Base-by-base conservation (phyloP, 1,140 invertebrate species). In the Calephelis virginiensis region DNA sequence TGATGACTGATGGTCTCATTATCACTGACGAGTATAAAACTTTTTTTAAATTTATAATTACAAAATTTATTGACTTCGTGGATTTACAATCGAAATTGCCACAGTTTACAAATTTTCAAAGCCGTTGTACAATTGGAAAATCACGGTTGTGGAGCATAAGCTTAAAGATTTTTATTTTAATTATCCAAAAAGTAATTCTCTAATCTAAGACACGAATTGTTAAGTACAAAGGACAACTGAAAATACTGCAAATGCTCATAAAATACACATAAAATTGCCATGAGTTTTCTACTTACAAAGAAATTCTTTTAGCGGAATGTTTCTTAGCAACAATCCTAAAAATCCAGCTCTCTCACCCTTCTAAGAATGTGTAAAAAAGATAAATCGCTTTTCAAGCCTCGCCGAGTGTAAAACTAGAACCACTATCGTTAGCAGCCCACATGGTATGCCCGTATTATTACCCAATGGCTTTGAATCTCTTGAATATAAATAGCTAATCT, bases 301-400 rank as follows among this genome's bases (percentile, higher is more conserved):
- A 59, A 59, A 59, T 59, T 38, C 56, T 59, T 59, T 59, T 38
- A 59, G n/a, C 56, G 14, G 53, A 65, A 65, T 59, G 45, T 56
- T 65, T 59, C 53, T 56, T 59, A 8, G 50, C 17, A 56, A 65
- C 63, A 65, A 65, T 65, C 14, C 49, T 11, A n/a, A 65, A 45
- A 40, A 65, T 65, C 12, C 49, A 7, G 13, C 50, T 28, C 13
- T 47, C 28, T 65, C 9, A 40, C 56, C 56, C 56, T 46, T 28
- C 40, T 12, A 45, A 65, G 63, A 65, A 65, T 53, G 50, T 65
- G 63, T 46, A 65, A 64, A 56, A 53, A 59, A 59, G 53, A 59
- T 59, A 59, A 59, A 59, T 59, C 56, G 56, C 56, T 37, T 59
- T 59, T 59, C 56, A 38, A 59, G 56, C 56, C 28, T 48, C 28